Percentiles rank a stretch among this genome's conserved stretches.
phyloP scores from a whole-genome alignment of 1,140 invertebrate genomes.

The Akabosia matsudoensis region DNA sequence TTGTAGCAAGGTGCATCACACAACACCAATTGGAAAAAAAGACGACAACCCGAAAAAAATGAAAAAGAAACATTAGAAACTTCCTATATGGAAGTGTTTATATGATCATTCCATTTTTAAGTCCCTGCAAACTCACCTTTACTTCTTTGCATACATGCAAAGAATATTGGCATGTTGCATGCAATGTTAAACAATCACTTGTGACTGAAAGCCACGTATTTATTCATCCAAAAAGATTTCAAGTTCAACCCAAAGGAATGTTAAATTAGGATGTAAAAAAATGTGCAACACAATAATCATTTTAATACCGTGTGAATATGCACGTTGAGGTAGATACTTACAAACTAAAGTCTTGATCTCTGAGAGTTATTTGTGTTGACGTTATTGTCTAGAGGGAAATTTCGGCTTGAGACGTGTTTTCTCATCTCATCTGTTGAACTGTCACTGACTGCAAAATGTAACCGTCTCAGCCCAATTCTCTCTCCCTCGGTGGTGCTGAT shows the following conservation, averaged over 20 bases:
- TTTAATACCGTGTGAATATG: background rate
- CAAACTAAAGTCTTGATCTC: no score
- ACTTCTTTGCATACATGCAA: no score
- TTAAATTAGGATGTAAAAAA: background rate
- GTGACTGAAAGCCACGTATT: no score
- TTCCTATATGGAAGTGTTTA: constrained; percentile 9
- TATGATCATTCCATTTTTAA: no score
- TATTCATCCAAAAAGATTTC: no score
- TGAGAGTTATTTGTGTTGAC: background rate
- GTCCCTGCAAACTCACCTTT: no score
- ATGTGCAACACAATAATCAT: background rate
- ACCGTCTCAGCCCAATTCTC: background rate
- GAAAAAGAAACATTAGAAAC: constrained; percentile 9
- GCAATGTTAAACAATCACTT: no score
- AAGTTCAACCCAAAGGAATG: background rate
- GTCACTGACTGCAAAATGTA: background rate
- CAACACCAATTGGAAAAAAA: background rate
- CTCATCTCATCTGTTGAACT: background rate
- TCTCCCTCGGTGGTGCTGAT: background rate
- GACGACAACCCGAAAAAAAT: background rate
- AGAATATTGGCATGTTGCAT: no score
- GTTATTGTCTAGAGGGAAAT: background rate
- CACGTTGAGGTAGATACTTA: no score
- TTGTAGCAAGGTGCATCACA: no score
- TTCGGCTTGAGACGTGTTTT: background rate